Percentiles rank a stretch among this genome's conserved stretches.
These are phyloP conservation scores for Platysternon megacephalum DNA, from an alignment of 2,113 vertebrate species.

Conservation along the genomic window DNA sequence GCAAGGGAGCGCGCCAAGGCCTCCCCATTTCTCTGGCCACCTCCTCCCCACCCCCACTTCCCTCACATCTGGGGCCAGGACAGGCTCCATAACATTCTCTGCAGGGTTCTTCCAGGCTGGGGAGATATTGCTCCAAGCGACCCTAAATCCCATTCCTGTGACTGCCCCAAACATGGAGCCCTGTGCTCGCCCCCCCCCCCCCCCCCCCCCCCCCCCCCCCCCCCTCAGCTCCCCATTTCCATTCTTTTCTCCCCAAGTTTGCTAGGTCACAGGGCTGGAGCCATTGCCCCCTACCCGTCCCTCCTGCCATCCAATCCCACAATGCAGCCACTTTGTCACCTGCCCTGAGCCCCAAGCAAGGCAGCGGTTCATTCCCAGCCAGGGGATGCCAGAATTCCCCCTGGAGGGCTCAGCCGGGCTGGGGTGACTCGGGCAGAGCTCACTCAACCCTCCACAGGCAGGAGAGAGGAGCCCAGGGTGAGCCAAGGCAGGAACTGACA, in stretches of 20 bases:
- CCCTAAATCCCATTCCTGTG: rapidly evolving
- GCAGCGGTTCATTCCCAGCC: not conserved
- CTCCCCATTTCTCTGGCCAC: not conserved
- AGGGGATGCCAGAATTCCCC: not conserved
- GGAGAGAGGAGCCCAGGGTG: not conserved
- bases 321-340: not conserved
- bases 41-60: not conserved
- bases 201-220: too few relatives aligned
- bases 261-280: too few relatives aligned
- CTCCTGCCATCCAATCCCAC: rapidly evolving
- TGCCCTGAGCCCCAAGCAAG: not conserved
- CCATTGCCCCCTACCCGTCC: rapidly evolving
- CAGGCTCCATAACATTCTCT: not conserved
- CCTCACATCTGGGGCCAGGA: not conserved
- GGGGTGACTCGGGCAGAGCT: not conserved
- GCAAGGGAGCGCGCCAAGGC: not conserved
- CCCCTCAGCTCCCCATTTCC: too few relatives aligned
- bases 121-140: rapidly evolving
- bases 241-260: rapidly evolving
- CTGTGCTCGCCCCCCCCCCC: rapidly evolving
- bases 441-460: not conserved
- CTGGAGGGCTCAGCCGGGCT: not conserved
- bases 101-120: not conserved
- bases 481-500: not conserved
- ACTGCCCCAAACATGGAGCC: not conserved